Percentiles rank a stretch among this genome's conserved stretches.
Evolutionary conservation across 1,140 invertebrate species (phyloP).

Genomic region (Coptotermes formosanus): DNA sequence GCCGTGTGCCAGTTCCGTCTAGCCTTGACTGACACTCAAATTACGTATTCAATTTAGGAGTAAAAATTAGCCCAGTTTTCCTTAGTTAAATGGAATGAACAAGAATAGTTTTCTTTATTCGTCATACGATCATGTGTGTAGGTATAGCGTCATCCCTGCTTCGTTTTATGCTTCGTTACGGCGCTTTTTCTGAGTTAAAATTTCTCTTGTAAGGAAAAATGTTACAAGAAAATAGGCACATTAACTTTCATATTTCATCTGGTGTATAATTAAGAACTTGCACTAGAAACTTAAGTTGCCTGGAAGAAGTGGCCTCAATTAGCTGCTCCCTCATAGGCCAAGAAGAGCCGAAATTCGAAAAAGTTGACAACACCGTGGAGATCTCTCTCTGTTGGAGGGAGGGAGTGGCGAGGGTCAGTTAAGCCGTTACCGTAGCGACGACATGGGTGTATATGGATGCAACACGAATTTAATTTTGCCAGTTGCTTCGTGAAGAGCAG

Average conservation of each 20-base stretch:
- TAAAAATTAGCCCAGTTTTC: too few species aligned
- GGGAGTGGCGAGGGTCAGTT: neutral
- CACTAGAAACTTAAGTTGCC: neutral
- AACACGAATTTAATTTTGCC: neutral
- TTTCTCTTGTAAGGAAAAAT: neutral
- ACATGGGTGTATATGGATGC: neutral
- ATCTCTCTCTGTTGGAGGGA: neutral
- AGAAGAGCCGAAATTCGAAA: neutral
- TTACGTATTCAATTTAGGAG: too few species aligned
- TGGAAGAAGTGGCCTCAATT: constrained; percentile 4
- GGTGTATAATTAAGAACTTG: constrained; percentile 7
- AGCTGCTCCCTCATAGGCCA: neutral
- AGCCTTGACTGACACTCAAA: too few species aligned
- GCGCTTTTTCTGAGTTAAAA: neutral
- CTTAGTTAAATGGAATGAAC: too few species aligned
- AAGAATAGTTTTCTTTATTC: too few species aligned
- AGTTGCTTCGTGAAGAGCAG: neutral
- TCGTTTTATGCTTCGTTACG: neutral
- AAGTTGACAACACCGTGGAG: neutral
- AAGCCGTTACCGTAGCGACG: neutral
- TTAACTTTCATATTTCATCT: neutral
- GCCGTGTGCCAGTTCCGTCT: too few species aligned
- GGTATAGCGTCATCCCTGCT: too few species aligned
- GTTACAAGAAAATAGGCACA: neutral
- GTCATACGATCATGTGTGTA: too few species aligned